Evolutionary conservation across 92 coral and sea anemone species (phyloP).

Genomic region (Isaurus tuberculatus): DNA sequence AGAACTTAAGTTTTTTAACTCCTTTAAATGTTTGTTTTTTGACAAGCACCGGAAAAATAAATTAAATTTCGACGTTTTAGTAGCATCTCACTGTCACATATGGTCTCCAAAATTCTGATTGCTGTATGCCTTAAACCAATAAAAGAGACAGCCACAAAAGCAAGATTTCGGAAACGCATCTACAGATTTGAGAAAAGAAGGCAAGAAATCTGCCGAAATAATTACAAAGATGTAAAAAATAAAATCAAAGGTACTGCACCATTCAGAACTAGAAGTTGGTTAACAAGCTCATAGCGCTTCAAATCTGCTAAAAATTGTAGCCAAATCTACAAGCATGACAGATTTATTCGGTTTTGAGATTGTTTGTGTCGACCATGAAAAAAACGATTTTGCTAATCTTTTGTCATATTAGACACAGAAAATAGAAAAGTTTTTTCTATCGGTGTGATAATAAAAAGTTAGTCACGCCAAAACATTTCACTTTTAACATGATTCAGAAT

Average conservation of each 20-base stretch:
- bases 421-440: background rate
- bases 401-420: background rate
- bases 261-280: background rate
- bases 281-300: background rate
- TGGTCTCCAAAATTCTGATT: background rate
- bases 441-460: background rate
- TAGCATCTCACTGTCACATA: conserved; percentile 10
- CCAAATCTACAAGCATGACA: conserved; percentile 23
- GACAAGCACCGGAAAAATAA: conserved; percentile 41
- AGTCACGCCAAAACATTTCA: background rate
- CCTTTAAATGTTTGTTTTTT: conserved; percentile 29
- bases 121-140: conserved; percentile 20
- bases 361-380: background rate
- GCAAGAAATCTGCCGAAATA: background rate
- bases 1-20: background rate
- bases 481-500: background rate
- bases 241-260: background rate
- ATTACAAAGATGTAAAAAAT: background rate
- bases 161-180: conserved; percentile 16
- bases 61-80: conserved; percentile 24
- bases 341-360: background rate
- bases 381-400: background rate
- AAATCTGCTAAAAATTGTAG: background rate
- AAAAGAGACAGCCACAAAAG: conserved; percentile 13
- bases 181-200: background rate